Percentiles rank a stretch among this genome's conserved stretches.
Conservation (phyloP, 2,888 invertebrate genomes). For the Rhimphoctona megacephalus region DNA sequence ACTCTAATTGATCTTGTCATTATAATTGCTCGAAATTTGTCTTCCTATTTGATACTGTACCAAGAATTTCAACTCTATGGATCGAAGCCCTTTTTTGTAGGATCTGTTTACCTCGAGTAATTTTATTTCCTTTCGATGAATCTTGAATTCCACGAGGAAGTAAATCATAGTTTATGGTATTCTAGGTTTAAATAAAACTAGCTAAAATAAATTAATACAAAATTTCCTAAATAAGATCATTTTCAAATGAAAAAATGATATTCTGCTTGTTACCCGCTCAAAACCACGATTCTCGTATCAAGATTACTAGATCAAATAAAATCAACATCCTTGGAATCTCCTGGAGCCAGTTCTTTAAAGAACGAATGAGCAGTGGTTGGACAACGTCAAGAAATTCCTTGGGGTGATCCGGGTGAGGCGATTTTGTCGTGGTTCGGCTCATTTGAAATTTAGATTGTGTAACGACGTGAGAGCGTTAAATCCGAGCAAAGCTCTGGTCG, state of each 20-base stretch:
- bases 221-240: no score
- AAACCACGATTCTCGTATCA: no score
- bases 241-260: no score
- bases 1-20: constrained; percentile 63
- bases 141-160: neutral
- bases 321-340: neutral
- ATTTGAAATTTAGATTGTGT: constrained; percentile 65
- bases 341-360: neutral
- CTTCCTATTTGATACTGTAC: constrained; percentile 25
- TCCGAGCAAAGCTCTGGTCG: constrained; percentile 24
- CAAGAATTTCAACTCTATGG: constrained; percentile 23
- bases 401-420: constrained; percentile 17
- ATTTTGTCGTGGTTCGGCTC: constrained; percentile 27
- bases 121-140: neutral
- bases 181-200: neutral
- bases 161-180: neutral
- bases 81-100: neutral
- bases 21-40: constrained; percentile 62
- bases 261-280: no score
- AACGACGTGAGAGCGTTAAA: constrained; percentile 58
- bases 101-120: neutral
- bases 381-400: constrained; percentile 22
- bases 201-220: neutral
- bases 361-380: neutral
- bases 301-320: neutral